phyloP scores from a whole-genome alignment of 2,888 invertebrate species.

The Plagodis pulveraria region DNA sequence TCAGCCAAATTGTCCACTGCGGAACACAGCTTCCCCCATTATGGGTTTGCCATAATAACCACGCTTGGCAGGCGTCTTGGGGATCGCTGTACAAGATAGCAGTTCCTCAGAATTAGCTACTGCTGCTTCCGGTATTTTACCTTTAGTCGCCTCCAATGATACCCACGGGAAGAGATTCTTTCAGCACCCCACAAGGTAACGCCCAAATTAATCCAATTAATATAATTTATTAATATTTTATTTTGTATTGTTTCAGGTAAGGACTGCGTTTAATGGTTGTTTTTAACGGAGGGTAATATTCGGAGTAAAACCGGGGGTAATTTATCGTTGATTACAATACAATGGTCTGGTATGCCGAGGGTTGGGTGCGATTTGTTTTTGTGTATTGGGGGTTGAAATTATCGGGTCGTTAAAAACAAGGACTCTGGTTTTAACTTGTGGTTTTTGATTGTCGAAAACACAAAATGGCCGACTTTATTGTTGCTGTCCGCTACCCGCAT shows the following conservation, averaged over 20 bases:
- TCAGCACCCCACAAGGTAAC: too few species aligned
- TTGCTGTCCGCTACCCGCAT: too few species aligned
- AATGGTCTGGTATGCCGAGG: slow-evolving; percentile 24
- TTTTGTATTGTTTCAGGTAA: slow-evolving; percentile 57
- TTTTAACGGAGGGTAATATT: slow-evolving; percentile 25
- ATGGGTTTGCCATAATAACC: too few species aligned
- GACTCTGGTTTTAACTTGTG: slow-evolving; percentile 2
- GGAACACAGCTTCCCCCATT: too few species aligned
- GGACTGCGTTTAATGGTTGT: slow-evolving; percentile 1
- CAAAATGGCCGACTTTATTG: neutral
- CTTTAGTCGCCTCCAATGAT: too few species aligned
- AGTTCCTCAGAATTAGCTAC: too few species aligned
- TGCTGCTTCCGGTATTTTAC: too few species aligned
- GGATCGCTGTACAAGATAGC: too few species aligned
- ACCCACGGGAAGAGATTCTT: too few species aligned
- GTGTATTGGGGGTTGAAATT: slow-evolving; percentile 20
- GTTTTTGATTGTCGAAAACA: neutral
- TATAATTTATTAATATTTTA: slow-evolving; percentile 47
- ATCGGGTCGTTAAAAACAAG: slow-evolving; percentile 20
- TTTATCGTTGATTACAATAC: slow-evolving; percentile 35
- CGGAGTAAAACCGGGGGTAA: slow-evolving; percentile 35
- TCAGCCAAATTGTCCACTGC: too few species aligned
- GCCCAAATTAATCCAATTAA: slow-evolving; percentile 32
- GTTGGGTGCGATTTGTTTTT: slow-evolving; percentile 24
- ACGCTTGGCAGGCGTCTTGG: too few species aligned